phyloP scores from a whole-genome alignment of 1,140 invertebrate species.

The Brachionus plicatilis region DNA sequence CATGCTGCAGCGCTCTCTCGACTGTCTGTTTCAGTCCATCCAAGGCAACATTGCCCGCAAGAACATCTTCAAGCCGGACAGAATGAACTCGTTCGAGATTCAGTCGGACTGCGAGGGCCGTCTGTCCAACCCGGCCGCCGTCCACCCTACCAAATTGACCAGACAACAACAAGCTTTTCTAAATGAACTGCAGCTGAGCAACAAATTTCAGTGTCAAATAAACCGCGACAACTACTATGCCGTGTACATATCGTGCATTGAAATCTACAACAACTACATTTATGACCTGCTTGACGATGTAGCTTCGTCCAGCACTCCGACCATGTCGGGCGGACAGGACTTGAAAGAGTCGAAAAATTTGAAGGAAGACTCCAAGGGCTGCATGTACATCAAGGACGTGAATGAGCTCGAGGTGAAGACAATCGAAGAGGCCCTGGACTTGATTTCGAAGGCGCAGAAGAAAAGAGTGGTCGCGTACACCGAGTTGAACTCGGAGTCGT shows the following conservation, averaged over 20 bases:
- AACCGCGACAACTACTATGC: conserved; percentile 54
- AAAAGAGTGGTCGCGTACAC: conserved; percentile 79
- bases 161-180: not conserved
- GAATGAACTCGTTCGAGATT: conserved; percentile 66
- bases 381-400: conserved; percentile 83
- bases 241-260: conserved; percentile 91
- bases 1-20: conserved; percentile 77
- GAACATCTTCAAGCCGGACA: conserved; percentile 74
- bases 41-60: conserved; percentile 53
- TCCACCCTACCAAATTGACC: not conserved
- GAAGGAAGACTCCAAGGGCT: conserved; percentile 70
- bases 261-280: conserved; percentile 96
- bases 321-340: not conserved
- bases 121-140: conserved; percentile 41
- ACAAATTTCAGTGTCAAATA: conserved; percentile 1
- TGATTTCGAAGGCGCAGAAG: conserved; percentile 50
- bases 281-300: conserved; percentile 83
- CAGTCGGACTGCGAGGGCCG: conserved; percentile 71
- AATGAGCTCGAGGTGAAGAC: conserved; percentile 79
- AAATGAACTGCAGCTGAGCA: not conserved
- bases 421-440: conserved; percentile 81
- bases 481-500: conserved; percentile 79
- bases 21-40: conserved; percentile 84
- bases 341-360: conserved; percentile 62
- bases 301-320: not conserved